These are phyloP conservation scores for Caiman crocodilus DNA, from an alignment of 2,797 vertebrate genomes.

Conservation along the genomic window DNA sequence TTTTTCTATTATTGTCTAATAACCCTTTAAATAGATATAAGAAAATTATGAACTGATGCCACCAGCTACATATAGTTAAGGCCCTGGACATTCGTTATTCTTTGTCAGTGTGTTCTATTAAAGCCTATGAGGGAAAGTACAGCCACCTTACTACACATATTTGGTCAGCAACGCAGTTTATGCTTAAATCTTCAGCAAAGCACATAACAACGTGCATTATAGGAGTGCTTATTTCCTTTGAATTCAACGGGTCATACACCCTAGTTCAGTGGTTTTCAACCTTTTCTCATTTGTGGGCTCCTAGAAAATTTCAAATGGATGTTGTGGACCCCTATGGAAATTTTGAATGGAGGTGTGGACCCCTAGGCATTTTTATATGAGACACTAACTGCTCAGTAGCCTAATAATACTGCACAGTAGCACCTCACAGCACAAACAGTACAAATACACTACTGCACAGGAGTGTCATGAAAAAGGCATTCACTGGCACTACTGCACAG, in stretches of 20 bases:
- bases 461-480: too few relatives aligned
- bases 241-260: not conserved
- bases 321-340: too few relatives aligned
- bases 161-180: not conserved
- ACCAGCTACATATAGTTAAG: not conserved
- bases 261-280: not conserved
- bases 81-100: not conserved
- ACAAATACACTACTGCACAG: too few relatives aligned
- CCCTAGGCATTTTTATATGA: too few relatives aligned
- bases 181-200: not conserved
- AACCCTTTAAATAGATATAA: not conserved
- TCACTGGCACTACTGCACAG: too few relatives aligned
- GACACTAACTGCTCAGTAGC: too few relatives aligned
- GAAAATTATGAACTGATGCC: not conserved
- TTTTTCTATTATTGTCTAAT: not conserved
- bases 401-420: too few relatives aligned
- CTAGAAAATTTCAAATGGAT: too few relatives aligned
- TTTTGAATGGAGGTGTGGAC: too few relatives aligned
- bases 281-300: too few relatives aligned
- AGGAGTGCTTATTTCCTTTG: not conserved
- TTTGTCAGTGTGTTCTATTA: not conserved
- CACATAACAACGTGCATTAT: not conserved
- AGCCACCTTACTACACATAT: not conserved
- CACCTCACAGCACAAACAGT: too few relatives aligned
- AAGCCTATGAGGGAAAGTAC: not conserved